These are phyloP conservation scores for Bombus waltoni DNA, from an alignment of 1,140 invertebrate species.

Conservation along the genomic window DNA sequence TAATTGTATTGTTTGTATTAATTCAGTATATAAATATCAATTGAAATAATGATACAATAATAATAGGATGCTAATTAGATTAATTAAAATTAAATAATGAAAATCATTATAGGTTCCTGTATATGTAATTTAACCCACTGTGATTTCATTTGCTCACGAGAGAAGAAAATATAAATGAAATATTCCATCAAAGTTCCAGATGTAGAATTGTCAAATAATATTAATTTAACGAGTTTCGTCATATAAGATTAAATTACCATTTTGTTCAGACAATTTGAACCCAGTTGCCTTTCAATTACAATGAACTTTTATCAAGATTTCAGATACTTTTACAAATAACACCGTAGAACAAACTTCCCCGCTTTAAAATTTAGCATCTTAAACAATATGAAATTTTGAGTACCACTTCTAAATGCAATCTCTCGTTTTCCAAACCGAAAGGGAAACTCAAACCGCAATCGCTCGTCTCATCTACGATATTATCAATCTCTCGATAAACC, in stretches of 20 bases:
- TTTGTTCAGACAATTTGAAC: too few relatives aligned
- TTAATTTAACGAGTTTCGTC: too few relatives aligned
- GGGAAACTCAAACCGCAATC: not conserved
- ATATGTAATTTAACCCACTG: too few relatives aligned
- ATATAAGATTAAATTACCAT: too few relatives aligned
- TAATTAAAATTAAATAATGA: not conserved
- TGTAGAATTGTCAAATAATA: not conserved
- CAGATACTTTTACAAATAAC: too few relatives aligned
- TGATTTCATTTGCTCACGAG: too few relatives aligned
- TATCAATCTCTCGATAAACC: conserved; percentile 23
- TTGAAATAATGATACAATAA: not conserved
- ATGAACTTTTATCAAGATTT: too few relatives aligned
- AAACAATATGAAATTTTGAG: too few relatives aligned
- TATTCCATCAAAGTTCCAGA: not conserved
- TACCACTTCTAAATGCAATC: not conserved
- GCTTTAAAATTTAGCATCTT: too few relatives aligned
- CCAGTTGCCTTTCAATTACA: too few relatives aligned
- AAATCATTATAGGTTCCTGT: not conserved
- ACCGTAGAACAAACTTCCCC: too few relatives aligned
- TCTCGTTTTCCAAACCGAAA: not conserved
- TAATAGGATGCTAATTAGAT: not conserved
- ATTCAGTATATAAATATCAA: not conserved
- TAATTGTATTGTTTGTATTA: not conserved
- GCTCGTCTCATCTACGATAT: not conserved
- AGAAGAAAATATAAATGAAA: too few relatives aligned